Evolutionary conservation across 2,888 invertebrate genomes (phyloP).

Genomic region (Drosophila falleni): DNA sequence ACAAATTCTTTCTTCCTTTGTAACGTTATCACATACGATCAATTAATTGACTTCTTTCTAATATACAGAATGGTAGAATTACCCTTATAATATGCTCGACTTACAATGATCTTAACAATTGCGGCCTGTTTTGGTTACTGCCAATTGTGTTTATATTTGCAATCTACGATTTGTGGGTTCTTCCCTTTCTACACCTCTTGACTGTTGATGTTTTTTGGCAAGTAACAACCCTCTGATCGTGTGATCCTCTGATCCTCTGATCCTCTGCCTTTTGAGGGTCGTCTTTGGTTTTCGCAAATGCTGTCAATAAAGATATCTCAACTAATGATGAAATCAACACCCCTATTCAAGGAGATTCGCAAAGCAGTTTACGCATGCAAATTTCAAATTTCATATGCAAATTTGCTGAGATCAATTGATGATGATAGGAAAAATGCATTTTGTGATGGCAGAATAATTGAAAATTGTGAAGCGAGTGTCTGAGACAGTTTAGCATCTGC

Average conservation of each 20-base stretch:
- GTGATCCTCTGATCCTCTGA: not conserved
- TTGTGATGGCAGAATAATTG: constrained; percentile 65
- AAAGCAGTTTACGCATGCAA: constrained; percentile 51
- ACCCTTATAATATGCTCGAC: not conserved
- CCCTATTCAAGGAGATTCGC: constrained; percentile 27
- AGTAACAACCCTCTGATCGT: constrained; percentile 19
- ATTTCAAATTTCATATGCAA: constrained; percentile 46
- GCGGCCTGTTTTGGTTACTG: constrained; percentile 5
- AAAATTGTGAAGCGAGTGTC: constrained; percentile 11
- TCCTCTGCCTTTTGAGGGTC: constrained; percentile 1
- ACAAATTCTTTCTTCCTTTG: not conserved
- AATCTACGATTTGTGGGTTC: constrained; percentile 63
- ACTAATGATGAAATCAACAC: constrained; percentile 75
- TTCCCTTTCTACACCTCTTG: constrained; percentile 59
- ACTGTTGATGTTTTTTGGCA: constrained; percentile 48
- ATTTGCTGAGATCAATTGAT: constrained; percentile 51
- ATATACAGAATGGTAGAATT: constrained; percentile 1
- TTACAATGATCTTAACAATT: constrained; percentile 4
- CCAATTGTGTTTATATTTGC: constrained; percentile 64
- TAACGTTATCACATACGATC: constrained; percentile 12
- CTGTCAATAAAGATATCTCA: constrained; percentile 54
- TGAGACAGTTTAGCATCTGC: constrained; percentile 38
- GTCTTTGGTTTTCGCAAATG: constrained; percentile 38
- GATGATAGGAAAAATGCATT: constrained; percentile 22
- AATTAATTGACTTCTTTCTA: constrained; percentile 29